phyloP scores from a whole-genome alignment of 2,113 vertebrate species.

The Regulus satrapa region DNA sequence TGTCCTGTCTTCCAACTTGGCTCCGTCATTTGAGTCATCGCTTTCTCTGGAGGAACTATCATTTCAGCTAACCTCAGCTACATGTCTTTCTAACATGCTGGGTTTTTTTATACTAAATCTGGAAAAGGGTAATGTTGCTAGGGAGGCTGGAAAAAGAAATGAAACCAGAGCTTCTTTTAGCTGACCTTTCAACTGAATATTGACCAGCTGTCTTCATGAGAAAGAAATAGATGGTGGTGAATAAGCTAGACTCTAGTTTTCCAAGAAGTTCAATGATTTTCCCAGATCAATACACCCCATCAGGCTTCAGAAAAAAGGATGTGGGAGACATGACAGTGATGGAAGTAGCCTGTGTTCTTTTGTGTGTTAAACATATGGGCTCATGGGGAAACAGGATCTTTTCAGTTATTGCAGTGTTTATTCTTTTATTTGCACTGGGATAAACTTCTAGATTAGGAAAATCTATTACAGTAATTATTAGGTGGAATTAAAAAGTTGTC shows the following conservation, averaged over 20 bases:
- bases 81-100: not conserved
- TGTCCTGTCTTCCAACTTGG: not conserved
- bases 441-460: not conserved
- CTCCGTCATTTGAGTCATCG: not conserved
- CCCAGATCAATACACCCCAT: conserved; percentile 80
- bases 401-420: conserved; percentile 43
- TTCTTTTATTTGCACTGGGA: not conserved
- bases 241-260: conserved; percentile 80
- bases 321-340: conserved; percentile 67
- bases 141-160: conserved; percentile 63
- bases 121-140: conserved; percentile 50
- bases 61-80: not conserved
- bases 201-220: conserved; percentile 79
- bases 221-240: conserved; percentile 78
- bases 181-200: conserved; percentile 75
- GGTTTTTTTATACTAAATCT: conserved; percentile 31
- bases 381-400: conserved; percentile 44
- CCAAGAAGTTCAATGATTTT: conserved; percentile 80
- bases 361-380: conserved; percentile 64
- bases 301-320: conserved; percentile 79
- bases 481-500: not conserved
- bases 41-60: not conserved
- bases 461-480: not conserved
- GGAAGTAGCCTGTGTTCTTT: conserved; percentile 71
- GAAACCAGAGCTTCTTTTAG: conserved; percentile 68